phyloP scores from a whole-genome alignment of 2,888 invertebrate species.

The Junonia oenone region DNA sequence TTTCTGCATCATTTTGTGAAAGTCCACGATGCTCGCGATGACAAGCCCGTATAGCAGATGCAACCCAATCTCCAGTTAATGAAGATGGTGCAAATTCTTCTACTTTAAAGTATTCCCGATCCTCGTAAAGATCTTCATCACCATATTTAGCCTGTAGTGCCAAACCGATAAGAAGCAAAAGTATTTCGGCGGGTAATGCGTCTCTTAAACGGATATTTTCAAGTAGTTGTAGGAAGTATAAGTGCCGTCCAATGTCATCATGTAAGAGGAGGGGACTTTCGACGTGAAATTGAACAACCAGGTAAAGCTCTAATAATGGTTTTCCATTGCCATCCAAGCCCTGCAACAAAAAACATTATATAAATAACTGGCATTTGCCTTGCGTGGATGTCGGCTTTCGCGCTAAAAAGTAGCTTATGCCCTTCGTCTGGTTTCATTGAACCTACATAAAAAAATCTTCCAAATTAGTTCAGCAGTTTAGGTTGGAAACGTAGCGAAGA shows the following conservation, averaged over 20 bases:
- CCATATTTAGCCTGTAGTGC: conserved; percentile 96
- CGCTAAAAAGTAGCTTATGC: no score
- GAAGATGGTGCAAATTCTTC: conserved; percentile 90
- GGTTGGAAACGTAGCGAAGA: no score
- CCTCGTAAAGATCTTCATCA: conserved; percentile 79
- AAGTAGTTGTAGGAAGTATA: conserved; percentile 96
- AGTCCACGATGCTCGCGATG: conserved; percentile 91
- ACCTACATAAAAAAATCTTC: no score
- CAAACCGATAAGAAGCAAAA: conserved; percentile 90
- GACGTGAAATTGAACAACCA: conserved; percentile 95
- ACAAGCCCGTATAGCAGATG: conserved; percentile 84
- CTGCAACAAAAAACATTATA: conserved; percentile 75
- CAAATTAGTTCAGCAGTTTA: no score
- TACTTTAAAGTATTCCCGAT: conserved; percentile 84
- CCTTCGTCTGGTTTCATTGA: no score
- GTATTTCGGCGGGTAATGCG: conserved; percentile 80
- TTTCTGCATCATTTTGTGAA: conserved; percentile 89
- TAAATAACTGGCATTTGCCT: no score
- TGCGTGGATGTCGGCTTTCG: no score
- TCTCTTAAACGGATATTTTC: conserved; percentile 89
- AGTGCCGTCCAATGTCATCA: conserved; percentile 94
- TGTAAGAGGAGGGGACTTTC: conserved; percentile 93
- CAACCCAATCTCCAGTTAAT: conserved; percentile 80
- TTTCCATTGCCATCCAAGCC: conserved; percentile 94
- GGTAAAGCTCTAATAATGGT: conserved; percentile 92